Evolutionary conservation across 1,140 invertebrate genomes (phyloP), one percentile per base, ranked within the genome.

Genomic region (Cherax quadricarinatus): DNA sequence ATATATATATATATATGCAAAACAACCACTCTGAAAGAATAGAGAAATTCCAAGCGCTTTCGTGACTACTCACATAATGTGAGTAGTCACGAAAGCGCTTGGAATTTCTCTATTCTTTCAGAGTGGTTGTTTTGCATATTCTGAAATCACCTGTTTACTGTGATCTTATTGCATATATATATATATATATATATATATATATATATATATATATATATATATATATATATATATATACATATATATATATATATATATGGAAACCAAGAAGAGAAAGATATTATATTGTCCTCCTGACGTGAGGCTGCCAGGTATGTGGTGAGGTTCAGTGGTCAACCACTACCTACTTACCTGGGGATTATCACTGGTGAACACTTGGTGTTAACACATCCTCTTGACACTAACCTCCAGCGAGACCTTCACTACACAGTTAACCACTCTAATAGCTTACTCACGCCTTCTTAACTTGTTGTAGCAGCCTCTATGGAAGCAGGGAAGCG

Each of bases 131-230:
- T n/a, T n/a, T n/a, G n/a, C n/a, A n/a, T n/a, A n/a, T n/a, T n/a
- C n/a, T n/a, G n/a, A n/a, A n/a, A n/a, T n/a, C n/a, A n/a, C n/a
- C n/a, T n/a, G n/a, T n/a, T n/a, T n/a, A n/a, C n/a, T n/a, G n/a
- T n/a, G n/a, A n/a, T n/a, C n/a, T n/a, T n/a, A n/a, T n/a, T n/a
- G n/a, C n/a, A n/a, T n/a, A n/a, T n/a, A 86, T n/a, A 62, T n/a
- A 62, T n/a, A 85, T 9, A 86, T 30, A 86, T n/a, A 48, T 14
- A 60, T 18, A 30, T n/a, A 66, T 60, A 66, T 4, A 5, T 18
- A 60, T 21, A 85, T 24, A 85, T 85, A 85, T 85, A 85, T n/a
- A 85, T 60, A 60, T n/a, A 85, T 66, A 85, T n/a, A 60, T n/a
- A n/a, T 18, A 85, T 57, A 85, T 66, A 85, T 24, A 85, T 66